These are phyloP conservation scores for Pollenia amentaria DNA, from an alignment of 2,888 invertebrate genomes.

Conservation along the genomic window DNA sequence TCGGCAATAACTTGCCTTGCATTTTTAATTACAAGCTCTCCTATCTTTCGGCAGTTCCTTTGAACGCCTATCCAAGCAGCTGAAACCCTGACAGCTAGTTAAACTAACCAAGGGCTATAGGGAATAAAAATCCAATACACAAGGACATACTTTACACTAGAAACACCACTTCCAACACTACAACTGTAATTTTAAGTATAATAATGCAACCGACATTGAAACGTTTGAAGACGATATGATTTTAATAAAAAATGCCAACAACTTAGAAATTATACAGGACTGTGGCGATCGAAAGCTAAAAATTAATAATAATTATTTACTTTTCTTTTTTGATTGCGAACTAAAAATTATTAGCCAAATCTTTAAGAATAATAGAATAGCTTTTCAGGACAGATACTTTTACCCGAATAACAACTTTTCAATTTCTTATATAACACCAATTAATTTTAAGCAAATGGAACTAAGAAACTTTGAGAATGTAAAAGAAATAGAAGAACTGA, in stretches of 20 bases:
- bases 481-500: constrained; percentile 27
- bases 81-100: too few relatives aligned
- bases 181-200: constrained; percentile 10
- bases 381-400: constrained; percentile 18
- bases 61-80: too few relatives aligned
- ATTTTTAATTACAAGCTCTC: too few relatives aligned
- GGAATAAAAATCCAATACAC: too few relatives aligned
- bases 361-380: constrained; percentile 59
- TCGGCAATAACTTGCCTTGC: too few relatives aligned
- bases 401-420: constrained; percentile 28
- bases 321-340: neutral
- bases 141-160: too few relatives aligned
- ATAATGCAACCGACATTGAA: constrained; percentile 10
- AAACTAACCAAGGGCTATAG: too few relatives aligned
- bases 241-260: constrained; percentile 10
- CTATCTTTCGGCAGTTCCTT: too few relatives aligned
- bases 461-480: constrained; percentile 36
- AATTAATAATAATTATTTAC: constrained; percentile 4
- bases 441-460: constrained; percentile 26
- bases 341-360: neutral
- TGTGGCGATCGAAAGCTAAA: constrained; percentile 3
- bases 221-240: constrained; percentile 21
- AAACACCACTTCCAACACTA: too few relatives aligned
- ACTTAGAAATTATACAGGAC: constrained; percentile 18
- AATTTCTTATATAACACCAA: constrained; percentile 19